Evolutionary conservation across 2,113 vertebrate genomes (phyloP), one percentile per base, ranked within the genome.

Genomic region (Urocynchramus pylzowi): DNA sequence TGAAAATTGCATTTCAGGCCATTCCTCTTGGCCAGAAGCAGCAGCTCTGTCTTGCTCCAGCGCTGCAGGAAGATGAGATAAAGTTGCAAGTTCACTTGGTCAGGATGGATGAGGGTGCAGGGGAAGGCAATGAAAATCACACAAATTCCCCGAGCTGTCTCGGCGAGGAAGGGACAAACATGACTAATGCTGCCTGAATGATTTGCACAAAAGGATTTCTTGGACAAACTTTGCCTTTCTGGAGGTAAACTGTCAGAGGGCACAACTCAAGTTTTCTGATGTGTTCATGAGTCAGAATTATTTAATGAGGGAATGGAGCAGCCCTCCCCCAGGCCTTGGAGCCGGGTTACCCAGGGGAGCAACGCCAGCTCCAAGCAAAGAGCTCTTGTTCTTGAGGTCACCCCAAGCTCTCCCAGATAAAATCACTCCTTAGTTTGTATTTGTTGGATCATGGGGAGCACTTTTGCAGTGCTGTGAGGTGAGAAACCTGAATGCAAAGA

Each of bases 171-270:
- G 68, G 79, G 85, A 73, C 60, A 53, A 75, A 91, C 42, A 27
- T 35, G 74, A 84, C 83, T 89, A 88, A 89, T 31, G 69, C 35
- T 8, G 6, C 8, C 11, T 47, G 84, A 88, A 65, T 57, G 88
- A 89, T 86, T 74, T 88, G 82, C 84, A 82, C 92, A 79, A 89
- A 90, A 94, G 67, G 47, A 88, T 96, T 95, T 96, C 92, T 80
- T 91, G 7, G 20, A 45, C 77, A 65, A 74, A 71, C 47, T 93
- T 94, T 83, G 70, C 78, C 91, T 88, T 80, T 71, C n/a, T 81
- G 21, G 76, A 88, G 86, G 77, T 41, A 64, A 87, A 60, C 74
- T 94, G 81, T 87, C 93, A 84, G 41, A 69, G 93, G 93, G 89
- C 77, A 81, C 73, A 21, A 23, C 4, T 53, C 22, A 7, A 89